These are phyloP conservation scores for Melanerpes formicivorus DNA, from an alignment of 2,113 vertebrate species.

Conservation along the genomic window DNA sequence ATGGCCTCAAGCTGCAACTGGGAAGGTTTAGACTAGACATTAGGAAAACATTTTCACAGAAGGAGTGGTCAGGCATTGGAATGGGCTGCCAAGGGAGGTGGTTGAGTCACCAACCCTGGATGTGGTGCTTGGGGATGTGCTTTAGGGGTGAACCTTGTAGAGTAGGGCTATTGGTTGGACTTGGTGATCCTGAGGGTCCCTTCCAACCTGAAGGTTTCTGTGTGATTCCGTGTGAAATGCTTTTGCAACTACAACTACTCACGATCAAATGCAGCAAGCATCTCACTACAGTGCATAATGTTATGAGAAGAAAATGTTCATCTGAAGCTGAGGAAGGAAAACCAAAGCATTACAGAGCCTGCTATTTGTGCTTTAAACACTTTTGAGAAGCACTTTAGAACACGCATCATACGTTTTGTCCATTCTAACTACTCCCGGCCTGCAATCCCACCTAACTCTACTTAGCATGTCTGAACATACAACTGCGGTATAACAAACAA, in stretches of 20 bases:
- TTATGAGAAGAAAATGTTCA: background rate
- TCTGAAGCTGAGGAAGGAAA: background rate
- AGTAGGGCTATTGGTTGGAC: no score
- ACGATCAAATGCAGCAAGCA: slow-evolving; percentile 10
- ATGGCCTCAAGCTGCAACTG: no score
- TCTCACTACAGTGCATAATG: background rate
- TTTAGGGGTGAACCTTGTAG: no score
- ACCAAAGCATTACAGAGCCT: background rate
- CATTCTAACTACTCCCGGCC: background rate
- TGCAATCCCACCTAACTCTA: background rate
- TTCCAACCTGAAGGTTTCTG: no score
- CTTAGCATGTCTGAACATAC: background rate
- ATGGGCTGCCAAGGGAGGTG: no score
- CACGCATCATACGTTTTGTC: background rate
- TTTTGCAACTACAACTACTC: background rate
- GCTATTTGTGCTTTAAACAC: background rate
- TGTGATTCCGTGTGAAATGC: background rate
- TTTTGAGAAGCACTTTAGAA: background rate
- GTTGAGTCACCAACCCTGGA: no score
- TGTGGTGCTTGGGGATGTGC: no score
- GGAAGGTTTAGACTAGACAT: no score
- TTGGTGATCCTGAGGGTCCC: no score
- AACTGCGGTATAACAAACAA: slow-evolving; percentile 35
- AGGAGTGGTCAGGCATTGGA: no score
- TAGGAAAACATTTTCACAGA: no score